Evolutionary conservation across 2,113 vertebrate species (phyloP), one percentile per base, ranked within the genome.

Genomic region (Craseonycteris thonglongyai): DNA sequence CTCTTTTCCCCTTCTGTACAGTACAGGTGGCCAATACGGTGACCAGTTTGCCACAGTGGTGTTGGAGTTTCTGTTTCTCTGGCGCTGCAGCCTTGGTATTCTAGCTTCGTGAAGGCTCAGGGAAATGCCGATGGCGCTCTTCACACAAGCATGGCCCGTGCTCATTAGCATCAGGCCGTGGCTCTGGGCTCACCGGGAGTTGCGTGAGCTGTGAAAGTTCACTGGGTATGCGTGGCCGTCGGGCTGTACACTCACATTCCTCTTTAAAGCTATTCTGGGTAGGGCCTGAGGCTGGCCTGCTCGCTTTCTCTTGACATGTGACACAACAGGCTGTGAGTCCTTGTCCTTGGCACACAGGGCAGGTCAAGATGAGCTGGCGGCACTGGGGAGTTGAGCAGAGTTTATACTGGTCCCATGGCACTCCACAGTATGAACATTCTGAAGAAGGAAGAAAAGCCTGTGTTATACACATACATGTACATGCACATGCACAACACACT

Each of bases 381-480:
- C 99, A 99, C 92, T 98, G 98, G 47, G 88, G 96, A 26, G 99
- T 99, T 65, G 99, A 99, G 82, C 99, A 99, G 82, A 99, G 98
- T 97, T 98, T 97, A 96, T 99, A 99, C 96, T 98, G 98, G 98
- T 99, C 99, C 99, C 99, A 99, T 0, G 98, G 99, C 3, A 54
- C 56, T 28, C 98, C 96, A 89, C 99, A 99, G 97, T 99, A 99
- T 71, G 98, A 98, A 98, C 99, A 99, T 85, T 98, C 99, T 99
- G 98, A 38, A 96, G 22, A 93, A 61, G 95, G 76, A 85, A 95
- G 93, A 78, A 65, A 91, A 85, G 79, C 5, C 66, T 33, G 40
- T 13, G 40, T 98, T 96, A 97, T 15, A 58, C 3, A 59, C 65
- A 59, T 5, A 30, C 19, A 3, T 18, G 14, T 38, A 18, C 35